A percentile compares a stretch with the other conserved stretches of the same genome.
phyloP scores from a whole-genome alignment of 2,888 invertebrate genomes.

The Lasioglossum morio region DNA sequence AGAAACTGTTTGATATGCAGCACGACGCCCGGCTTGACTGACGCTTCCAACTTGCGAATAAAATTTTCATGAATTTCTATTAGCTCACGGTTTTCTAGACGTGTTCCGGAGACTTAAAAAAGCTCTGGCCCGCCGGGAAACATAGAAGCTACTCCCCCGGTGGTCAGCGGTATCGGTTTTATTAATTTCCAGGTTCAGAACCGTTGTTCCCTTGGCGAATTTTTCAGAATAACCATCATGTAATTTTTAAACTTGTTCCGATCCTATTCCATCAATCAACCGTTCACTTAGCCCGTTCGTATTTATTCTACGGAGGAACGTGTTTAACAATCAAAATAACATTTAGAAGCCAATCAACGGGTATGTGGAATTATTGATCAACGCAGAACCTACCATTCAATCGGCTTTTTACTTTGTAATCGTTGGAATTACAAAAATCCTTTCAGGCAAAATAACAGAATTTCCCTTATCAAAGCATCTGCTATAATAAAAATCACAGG shows the following conservation, averaged over 20 bases:
- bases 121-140: constrained; percentile 46
- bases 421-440: background rate
- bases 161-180: constrained; percentile 51
- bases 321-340: background rate
- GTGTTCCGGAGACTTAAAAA: constrained; percentile 76
- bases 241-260: background rate
- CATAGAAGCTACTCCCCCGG: background rate
- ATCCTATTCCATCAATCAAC: background rate
- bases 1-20: constrained; percentile 82
- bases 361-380: background rate
- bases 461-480: background rate
- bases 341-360: background rate
- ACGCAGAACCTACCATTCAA: background rate
- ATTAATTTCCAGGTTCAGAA: constrained; percentile 33
- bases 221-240: background rate
- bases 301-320: background rate
- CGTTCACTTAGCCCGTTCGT: background rate
- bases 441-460: background rate
- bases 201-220: background rate
- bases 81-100: constrained; percentile 79
- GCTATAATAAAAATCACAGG: background rate
- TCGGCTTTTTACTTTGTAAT: background rate
- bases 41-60: constrained; percentile 83
- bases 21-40: constrained; percentile 81
- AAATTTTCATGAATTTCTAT: constrained; percentile 85